Percentiles rank a stretch among this genome's conserved stretches.
Evolutionary conservation across 2,888 invertebrate species (phyloP).

Genomic region (Microchrysa polita): DNA sequence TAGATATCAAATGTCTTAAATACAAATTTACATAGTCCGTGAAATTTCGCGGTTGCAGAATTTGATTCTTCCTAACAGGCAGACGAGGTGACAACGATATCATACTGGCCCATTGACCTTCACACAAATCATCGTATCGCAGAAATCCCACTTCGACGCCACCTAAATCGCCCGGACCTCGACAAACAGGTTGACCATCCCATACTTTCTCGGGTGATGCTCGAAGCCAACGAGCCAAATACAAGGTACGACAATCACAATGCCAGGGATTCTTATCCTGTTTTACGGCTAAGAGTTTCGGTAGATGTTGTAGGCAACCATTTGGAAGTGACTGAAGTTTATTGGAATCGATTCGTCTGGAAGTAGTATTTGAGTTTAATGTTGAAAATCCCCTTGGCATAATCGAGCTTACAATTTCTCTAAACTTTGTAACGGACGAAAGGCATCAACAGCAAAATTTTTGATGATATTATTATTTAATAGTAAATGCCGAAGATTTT

Average conservation of each 20-base stretch:
- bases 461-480: constrained; percentile 71
- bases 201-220: constrained; percentile 65
- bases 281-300: constrained; percentile 69
- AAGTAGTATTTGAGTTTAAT: constrained; percentile 50
- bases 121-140: constrained; percentile 73
- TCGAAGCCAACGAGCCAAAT: constrained; percentile 70
- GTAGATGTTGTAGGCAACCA: constrained; percentile 68
- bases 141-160: constrained; percentile 66
- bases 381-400: neutral
- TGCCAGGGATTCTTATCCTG: constrained; percentile 73
- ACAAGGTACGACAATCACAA: constrained; percentile 72
- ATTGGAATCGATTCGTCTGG: constrained; percentile 70
- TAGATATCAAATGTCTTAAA: constrained; percentile 61
- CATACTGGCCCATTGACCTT: constrained; percentile 79
- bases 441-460: constrained; percentile 63
- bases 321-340: constrained; percentile 71
- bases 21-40: constrained; percentile 63
- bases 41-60: constrained; percentile 62
- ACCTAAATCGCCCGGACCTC: constrained; percentile 67
- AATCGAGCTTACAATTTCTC: constrained; percentile 65
- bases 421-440: constrained; percentile 63
- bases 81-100: constrained; percentile 64
- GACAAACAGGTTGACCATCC: constrained; percentile 67
- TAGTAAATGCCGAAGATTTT: constrained; percentile 66
- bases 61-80: constrained; percentile 62